Percentiles rank a stretch among this genome's conserved stretches.
Conservation (phyloP, 2,797 vertebrate species). For the Enteromius viviparus region DNA sequence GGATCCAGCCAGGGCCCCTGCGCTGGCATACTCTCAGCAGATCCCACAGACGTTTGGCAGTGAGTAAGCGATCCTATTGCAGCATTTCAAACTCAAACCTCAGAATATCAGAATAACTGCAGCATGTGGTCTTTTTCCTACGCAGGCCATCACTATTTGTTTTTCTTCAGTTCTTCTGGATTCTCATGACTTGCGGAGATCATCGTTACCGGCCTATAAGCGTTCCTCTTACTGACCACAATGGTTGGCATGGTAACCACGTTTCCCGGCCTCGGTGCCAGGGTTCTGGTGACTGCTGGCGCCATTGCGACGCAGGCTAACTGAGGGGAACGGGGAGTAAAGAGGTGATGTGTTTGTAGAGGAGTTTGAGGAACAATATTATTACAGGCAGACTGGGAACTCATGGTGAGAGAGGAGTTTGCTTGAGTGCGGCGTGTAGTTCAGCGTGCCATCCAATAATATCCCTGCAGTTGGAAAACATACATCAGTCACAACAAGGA, state of each 20-base stretch:
- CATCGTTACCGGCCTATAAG: conserved; percentile 64
- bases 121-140: conserved; percentile 52
- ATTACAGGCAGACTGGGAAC: conserved; percentile 59
- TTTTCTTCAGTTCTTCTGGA: conserved; percentile 50
- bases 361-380: conserved; percentile 67
- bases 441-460: conserved; percentile 41
- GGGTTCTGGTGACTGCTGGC: conserved; percentile 70
- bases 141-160: conserved; percentile 51
- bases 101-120: conserved; percentile 39
- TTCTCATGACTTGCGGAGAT: conserved; percentile 55
- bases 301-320: conserved; percentile 67
- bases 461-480: conserved; percentile 29
- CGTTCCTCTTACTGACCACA: conserved; percentile 67
- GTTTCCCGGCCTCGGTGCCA: conserved; percentile 68
- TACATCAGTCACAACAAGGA: conserved; percentile 26
- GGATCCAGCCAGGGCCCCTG: conserved; percentile 9
- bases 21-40: conserved; percentile 19
- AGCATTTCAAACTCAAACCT: conserved; percentile 53
- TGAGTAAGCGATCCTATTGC: conserved; percentile 49
- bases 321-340: conserved; percentile 67
- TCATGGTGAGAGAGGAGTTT: conserved; percentile 49
- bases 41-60: conserved; percentile 37
- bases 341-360: conserved; percentile 76
- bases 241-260: conserved; percentile 65
- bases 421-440: conserved; percentile 21